Conservation (phyloP, 2,797 vertebrate genomes). For the Allobates femoralis region DNA sequence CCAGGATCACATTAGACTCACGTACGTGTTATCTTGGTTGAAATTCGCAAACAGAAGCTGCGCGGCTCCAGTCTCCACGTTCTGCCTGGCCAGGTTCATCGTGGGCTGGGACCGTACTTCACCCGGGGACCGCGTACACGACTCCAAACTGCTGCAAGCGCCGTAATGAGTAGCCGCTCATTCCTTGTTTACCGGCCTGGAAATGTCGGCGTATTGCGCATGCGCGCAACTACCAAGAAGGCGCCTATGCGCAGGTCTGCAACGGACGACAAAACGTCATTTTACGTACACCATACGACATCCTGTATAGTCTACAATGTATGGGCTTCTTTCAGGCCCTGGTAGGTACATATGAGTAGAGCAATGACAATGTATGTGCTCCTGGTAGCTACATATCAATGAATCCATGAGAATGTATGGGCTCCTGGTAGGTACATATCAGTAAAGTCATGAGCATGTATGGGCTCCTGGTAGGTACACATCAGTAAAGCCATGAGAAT, state of each 20-base stretch:
- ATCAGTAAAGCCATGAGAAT: too few relatives aligned
- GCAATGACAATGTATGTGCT: too few relatives aligned
- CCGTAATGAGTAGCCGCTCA: constrained; percentile 68
- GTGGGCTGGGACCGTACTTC: constrained; percentile 71
- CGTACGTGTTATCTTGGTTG: constrained; percentile 99
- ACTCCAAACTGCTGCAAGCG: constrained; percentile 63
- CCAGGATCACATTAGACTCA: constrained; percentile 59
- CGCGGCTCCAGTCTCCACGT: constrained; percentile 92
- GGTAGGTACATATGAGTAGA: too few relatives aligned
- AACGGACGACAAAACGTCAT: background rate
- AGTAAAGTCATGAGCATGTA: too few relatives aligned
- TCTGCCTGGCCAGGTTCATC: constrained; percentile 98
- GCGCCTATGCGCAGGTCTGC: background rate
- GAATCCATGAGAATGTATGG: too few relatives aligned
- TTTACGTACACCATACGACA: background rate
- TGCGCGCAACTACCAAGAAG: constrained; percentile 57
- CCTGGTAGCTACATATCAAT: too few relatives aligned
- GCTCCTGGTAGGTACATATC: too few relatives aligned
- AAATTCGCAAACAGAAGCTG: constrained; percentile 99
- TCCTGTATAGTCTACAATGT: too few relatives aligned
- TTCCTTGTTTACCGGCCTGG: constrained; percentile 70
- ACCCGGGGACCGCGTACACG: constrained; percentile 45
- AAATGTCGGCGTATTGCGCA: constrained; percentile 64
- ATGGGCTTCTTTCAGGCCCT: too few relatives aligned
- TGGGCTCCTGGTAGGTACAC: too few relatives aligned